These are phyloP conservation scores for Chrysopa pallens DNA, from an alignment of 1,140 invertebrate species.

Conservation along the genomic window DNA sequence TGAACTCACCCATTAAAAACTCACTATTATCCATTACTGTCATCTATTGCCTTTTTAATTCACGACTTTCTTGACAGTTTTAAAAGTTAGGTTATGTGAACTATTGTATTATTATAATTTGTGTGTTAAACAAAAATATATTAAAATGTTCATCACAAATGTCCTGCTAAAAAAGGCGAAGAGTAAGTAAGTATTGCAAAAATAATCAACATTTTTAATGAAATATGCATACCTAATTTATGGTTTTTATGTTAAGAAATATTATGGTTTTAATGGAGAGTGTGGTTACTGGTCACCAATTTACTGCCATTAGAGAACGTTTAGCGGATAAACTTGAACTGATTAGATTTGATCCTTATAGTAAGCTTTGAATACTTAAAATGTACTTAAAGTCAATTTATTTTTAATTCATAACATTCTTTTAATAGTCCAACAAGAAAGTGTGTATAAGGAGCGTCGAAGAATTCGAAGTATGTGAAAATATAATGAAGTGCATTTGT, in stretches of 20 bases:
- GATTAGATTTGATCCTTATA: conserved; percentile 53
- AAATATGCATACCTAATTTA: neutral
- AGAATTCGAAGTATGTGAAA: conserved; percentile 36
- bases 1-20: too few species aligned
- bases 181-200: conserved; percentile 16
- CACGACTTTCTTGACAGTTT: too few species aligned
- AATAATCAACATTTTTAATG: conserved; percentile 1
- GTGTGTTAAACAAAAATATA: neutral
- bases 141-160: conserved; percentile 18
- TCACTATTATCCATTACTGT: too few species aligned
- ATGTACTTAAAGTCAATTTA: neutral
- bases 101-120: too few species aligned
- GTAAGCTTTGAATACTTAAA: conserved; percentile 29
- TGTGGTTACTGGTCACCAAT: conserved; percentile 52
- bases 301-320: conserved; percentile 43
- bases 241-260: conserved; percentile 26
- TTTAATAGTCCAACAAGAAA: conserved; percentile 39
- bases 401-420: conserved; percentile 2
- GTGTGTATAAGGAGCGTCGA: conserved; percentile 43
- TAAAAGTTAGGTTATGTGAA: too few species aligned
- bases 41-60: too few species aligned
- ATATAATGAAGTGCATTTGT: neutral
- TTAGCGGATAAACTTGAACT: conserved; percentile 60
- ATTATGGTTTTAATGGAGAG: conserved; percentile 64
- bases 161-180: conserved; percentile 18